Evolutionary conservation across 2,797 vertebrate genomes (phyloP), one percentile per base, ranked within the genome.

Genomic region (Kryptopterus vitreolus): DNA sequence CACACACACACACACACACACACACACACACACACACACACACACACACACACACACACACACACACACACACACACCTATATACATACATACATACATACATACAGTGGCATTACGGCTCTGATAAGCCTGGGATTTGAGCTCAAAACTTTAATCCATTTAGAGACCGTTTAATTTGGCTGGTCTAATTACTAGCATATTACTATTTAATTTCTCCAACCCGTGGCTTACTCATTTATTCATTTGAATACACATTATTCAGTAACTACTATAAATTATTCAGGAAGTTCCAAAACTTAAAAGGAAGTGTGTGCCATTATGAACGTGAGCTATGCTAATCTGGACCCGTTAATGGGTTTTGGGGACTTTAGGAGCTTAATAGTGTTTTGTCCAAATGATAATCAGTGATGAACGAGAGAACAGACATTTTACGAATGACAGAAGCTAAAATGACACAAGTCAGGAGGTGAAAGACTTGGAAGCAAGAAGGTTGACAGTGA

Each of bases 401-500:
- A n/a, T 15, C 31, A 57, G 52, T 35, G 22, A 73, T 10, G 52
- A 73, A 73, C 57, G 3, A 72, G 29, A 24, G 20, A 57, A 31
- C 15, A 72, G 52, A 57, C 52, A 73, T 35, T 35, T 35, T 55
- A 31, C 35, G 4, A 55, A 2, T 72, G 31, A 55, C 29, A 72
- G 52, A 72, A 72, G 55, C 20, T 22, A 5, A 55, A 55, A 55
- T 15, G 50, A 72, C 50, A 43, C 38, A 43, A 43, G 38, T 43
- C 38, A 71, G 66, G 6, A 55, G 68, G 46, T 71, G 58, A 79
- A 72, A 62, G 69, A 72, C 78, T 69, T 43, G 33, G 69, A 33
- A 72, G 31, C 31, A 3, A 22, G 5, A 35, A 61, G 11, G 3
- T 26, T 62, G 58, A 55, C 74, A 78, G 78, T 65, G 66, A 81